A percentile compares a stretch with the other conserved stretches of the same genome.
Conservation (phyloP, 2,797 vertebrate species). For the Alauda arvensis region DNA sequence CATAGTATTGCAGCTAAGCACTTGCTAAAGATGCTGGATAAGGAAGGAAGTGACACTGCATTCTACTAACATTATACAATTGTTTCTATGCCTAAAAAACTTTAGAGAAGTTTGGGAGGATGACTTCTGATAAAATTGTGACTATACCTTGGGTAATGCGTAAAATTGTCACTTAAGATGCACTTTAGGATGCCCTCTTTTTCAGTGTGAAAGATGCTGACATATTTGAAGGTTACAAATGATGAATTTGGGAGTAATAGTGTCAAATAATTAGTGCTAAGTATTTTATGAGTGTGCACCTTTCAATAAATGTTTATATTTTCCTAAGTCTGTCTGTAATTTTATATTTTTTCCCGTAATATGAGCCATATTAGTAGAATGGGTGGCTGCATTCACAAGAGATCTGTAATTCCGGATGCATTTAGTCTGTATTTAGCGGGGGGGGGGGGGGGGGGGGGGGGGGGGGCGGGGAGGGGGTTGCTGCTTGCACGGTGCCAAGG, state of each 20-base stretch:
- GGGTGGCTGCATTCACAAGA: not conserved
- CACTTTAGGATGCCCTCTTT: not conserved
- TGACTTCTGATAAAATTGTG: not conserved
- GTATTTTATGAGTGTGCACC: not conserved
- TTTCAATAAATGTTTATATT: constrained; percentile 35
- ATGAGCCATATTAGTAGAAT: not conserved
- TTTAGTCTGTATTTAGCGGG: not conserved
- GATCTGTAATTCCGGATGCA: not conserved
- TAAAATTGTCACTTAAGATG: not conserved
- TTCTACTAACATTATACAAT: not conserved
- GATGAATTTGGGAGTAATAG: not conserved
- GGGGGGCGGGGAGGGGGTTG: no score
- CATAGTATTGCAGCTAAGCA: not conserved
- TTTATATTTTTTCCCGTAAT: not conserved
- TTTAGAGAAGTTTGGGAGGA: not conserved
- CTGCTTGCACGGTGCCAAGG: not conserved
- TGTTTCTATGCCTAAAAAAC: not conserved
- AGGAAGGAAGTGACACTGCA: not conserved
- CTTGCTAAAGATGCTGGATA: not conserved
- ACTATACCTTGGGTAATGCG: not conserved
- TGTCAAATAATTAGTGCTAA: not conserved
- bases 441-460: rapidly evolving
- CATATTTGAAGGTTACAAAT: not conserved
- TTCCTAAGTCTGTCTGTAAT: not conserved
- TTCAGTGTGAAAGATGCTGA: not conserved